A percentile compares a stretch with the other conserved stretches of the same genome.
phyloP scores from a whole-genome alignment of 2,888 invertebrate genomes.

The Dasysyrphus albostriatus region DNA sequence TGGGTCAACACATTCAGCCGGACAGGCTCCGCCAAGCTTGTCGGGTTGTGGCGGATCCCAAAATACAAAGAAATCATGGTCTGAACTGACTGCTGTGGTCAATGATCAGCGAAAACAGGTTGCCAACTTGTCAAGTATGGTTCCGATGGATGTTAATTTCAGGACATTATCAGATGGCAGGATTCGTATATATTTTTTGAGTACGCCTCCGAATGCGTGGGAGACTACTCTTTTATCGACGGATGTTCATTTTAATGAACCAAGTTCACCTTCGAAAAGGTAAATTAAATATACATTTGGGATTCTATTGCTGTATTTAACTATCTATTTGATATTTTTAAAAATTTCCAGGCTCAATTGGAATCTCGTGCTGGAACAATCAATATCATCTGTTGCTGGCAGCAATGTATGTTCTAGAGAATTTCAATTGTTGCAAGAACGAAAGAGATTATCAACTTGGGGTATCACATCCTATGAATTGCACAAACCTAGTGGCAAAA shows the following conservation, averaged over 20 bases:
- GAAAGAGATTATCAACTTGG: constrained; percentile 95
- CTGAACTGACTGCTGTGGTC: constrained; percentile 91
- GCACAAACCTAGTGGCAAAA: constrained; percentile 91
- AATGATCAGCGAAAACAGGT: constrained; percentile 92
- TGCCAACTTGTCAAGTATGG: constrained; percentile 91
- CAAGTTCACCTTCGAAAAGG: constrained; percentile 65
- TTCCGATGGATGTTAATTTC: constrained; percentile 93
- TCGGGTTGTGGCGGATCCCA: constrained; percentile 39
- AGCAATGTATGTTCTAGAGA: constrained; percentile 90
- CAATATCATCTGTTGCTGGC: constrained; percentile 88
- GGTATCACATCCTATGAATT: constrained; percentile 97
- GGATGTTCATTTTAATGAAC: constrained; percentile 88
- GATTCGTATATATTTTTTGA: constrained; percentile 94
- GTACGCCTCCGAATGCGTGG: constrained; percentile 94
- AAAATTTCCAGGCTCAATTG: constrained; percentile 87
- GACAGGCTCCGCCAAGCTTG: constrained; percentile 40
- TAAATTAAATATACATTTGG: background rate
- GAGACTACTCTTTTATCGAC: constrained; percentile 95
- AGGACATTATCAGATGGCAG: constrained; percentile 91
- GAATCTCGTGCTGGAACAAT: constrained; percentile 93
- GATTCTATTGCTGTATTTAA: background rate
- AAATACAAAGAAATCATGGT: constrained; percentile 87
- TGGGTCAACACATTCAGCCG: constrained; percentile 66
- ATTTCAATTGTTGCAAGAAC: constrained; percentile 95
- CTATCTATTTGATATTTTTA: too few species aligned